Conservation (phyloP, 2,888 invertebrate species). For the Eilema sororculum region DNA sequence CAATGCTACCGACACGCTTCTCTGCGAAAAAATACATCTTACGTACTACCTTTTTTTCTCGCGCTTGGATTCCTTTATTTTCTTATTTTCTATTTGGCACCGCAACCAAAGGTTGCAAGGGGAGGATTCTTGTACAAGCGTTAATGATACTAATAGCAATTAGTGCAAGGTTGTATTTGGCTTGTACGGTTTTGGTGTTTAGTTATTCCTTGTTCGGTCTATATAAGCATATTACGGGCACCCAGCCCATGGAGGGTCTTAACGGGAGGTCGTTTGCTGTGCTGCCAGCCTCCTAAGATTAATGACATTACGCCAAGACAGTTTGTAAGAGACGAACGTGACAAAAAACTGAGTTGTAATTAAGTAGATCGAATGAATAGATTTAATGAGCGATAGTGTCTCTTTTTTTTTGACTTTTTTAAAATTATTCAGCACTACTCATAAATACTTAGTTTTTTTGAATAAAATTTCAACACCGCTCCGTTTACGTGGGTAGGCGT, state of each 20-base stretch:
- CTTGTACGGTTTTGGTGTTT: slow-evolving; percentile 73
- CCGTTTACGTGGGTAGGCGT: neutral
- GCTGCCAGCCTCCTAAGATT: slow-evolving; percentile 84
- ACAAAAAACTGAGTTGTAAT: slow-evolving; percentile 77
- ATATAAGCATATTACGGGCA: slow-evolving; percentile 80
- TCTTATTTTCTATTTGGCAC: slow-evolving; percentile 72
- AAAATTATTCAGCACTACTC: slow-evolving; percentile 1
- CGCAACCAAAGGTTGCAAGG: slow-evolving; percentile 69
- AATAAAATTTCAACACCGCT: slow-evolving; percentile 1
- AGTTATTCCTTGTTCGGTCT: slow-evolving; percentile 70
- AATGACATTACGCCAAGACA: slow-evolving; percentile 83
- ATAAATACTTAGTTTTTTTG: neutral
- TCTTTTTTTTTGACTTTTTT: slow-evolving; percentile 11
- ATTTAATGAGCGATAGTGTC: slow-evolving; percentile 42
- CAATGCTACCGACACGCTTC: slow-evolving; percentile 82
- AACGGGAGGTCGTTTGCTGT: slow-evolving; percentile 85
- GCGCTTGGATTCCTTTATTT: slow-evolving; percentile 77
- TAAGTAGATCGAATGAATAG: slow-evolving; percentile 68
- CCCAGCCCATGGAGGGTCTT: slow-evolving; percentile 82
- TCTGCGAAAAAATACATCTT: slow-evolving; percentile 82
- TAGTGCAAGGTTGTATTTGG: slow-evolving; percentile 79
- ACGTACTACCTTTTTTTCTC: slow-evolving; percentile 79
- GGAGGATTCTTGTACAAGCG: slow-evolving; percentile 60
- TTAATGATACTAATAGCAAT: slow-evolving; percentile 81
- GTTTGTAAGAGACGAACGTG: slow-evolving; percentile 80